These are phyloP conservation scores for Holacanthus passer DNA, from an alignment of 2,113 vertebrate genomes.

Conservation along the genomic window DNA sequence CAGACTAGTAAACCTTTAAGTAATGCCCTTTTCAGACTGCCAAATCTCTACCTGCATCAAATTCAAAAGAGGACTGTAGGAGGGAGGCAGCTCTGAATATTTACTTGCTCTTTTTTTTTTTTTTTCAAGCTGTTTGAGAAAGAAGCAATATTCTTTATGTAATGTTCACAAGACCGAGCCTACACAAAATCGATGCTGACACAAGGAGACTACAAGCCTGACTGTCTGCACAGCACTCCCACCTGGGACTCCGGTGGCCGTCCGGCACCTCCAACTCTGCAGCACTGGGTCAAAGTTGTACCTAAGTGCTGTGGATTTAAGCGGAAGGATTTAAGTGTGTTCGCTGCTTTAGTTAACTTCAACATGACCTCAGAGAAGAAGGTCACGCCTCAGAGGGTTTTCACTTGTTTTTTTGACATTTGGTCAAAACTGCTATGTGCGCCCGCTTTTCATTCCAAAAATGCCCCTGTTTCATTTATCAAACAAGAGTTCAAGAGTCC, in stretches of 20 bases:
- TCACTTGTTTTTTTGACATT: conserved; percentile 35
- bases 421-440: background rate
- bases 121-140: conserved; percentile 23
- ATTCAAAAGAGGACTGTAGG: conserved; percentile 38
- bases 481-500: conserved; percentile 32
- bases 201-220: conserved; percentile 3
- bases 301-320: conserved; percentile 24
- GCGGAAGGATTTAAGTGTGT: conserved; percentile 5
- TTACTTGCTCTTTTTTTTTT: conserved; percentile 28
- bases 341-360: conserved; percentile 36
- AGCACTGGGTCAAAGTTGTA: conserved; percentile 17
- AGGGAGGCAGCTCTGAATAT: conserved; percentile 52
- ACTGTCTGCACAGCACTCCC: conserved; percentile 37
- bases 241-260: conserved; percentile 30
- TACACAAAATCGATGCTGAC: conserved; percentile 55
- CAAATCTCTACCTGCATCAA: conserved; percentile 37
- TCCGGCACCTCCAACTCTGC: conserved; percentile 24
- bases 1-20: conserved; percentile 31
- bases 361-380: conserved; percentile 11
- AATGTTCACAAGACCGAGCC: conserved; percentile 32
- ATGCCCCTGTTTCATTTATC: conserved; percentile 2
- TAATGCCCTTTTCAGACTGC: conserved; percentile 24
- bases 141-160: conserved; percentile 60
- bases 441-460: conserved; percentile 10
- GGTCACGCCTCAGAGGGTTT: conserved; percentile 38